These are phyloP conservation scores for Lagria hirta DNA, from an alignment of 2,888 invertebrate genomes.

Conservation along the genomic window DNA sequence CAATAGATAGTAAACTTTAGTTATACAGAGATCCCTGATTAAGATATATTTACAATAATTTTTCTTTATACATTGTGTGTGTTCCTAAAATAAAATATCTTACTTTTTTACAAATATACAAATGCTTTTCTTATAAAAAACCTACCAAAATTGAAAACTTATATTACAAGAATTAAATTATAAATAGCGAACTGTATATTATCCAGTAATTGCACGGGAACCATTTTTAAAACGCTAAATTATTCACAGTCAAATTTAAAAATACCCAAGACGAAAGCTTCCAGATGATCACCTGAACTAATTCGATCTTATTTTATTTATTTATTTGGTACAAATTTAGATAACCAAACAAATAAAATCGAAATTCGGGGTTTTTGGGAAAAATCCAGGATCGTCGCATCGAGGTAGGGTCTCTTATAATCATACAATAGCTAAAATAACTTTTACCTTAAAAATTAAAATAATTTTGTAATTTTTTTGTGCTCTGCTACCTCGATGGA, in stretches of 20 bases:
- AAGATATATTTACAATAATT: slow-evolving; percentile 42
- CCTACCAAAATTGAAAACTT: slow-evolving; percentile 9
- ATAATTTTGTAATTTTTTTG: slow-evolving; percentile 1
- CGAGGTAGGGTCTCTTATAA: too few relatives aligned
- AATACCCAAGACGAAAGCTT: slow-evolving; percentile 8
- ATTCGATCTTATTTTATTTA: too few relatives aligned
- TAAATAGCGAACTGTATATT: slow-evolving; percentile 12
- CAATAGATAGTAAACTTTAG: slow-evolving; percentile 44
- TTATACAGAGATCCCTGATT: slow-evolving; percentile 52
- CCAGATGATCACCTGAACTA: slow-evolving; percentile 12
- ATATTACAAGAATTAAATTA: slow-evolving; percentile 7
- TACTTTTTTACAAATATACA: slow-evolving; percentile 24
- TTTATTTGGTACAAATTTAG: slow-evolving; percentile 5
- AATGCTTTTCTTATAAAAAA: slow-evolving; percentile 13
- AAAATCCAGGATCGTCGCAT: too few relatives aligned
- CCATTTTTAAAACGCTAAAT: slow-evolving; percentile 14
- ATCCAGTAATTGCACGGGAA: slow-evolving; percentile 22
- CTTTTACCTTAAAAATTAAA: not conserved
- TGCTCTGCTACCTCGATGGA: too few relatives aligned
- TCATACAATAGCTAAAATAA: too few relatives aligned
- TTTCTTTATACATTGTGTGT: slow-evolving; percentile 32
- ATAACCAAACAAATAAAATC: slow-evolving; percentile 4
- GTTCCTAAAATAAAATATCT: slow-evolving; percentile 28
- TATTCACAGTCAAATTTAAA: slow-evolving; percentile 21
- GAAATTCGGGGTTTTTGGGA: too few relatives aligned